Evolutionary conservation across 2,888 invertebrate species (phyloP), one percentile per base, ranked within the genome.

Genomic region (Phyllotreta cruciferae): DNA sequence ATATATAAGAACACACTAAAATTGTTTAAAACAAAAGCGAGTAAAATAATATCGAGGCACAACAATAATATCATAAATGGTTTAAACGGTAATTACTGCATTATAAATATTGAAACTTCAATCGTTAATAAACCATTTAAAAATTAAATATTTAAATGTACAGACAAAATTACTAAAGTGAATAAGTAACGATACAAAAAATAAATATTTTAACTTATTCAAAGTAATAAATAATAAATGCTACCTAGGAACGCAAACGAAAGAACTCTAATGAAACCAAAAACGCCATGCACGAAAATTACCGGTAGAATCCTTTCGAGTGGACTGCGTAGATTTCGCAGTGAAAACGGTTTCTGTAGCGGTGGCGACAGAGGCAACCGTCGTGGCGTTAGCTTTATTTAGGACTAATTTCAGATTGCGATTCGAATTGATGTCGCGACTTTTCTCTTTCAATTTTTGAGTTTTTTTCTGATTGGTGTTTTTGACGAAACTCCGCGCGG

Each of bases 391-490:
- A 55, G 77, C 71, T 73, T 76, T 77, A 60, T 76, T 70, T 57
- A 78, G 74, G 64, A 76, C 77, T 62, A 73, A 73, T 76, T 80
- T 81, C 57, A 75, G 72, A 70, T 80, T 80, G 63, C 78, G 75
- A 73, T 79, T 81, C 44, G 80, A 79, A 67, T 81, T 80, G 64
- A 81, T 75, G 73, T 82, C 81, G 47, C 82, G 76, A 68, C 81
- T 81, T 74, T 80, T 82, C 71, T 82, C 82, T 75, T 81, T 81
- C 63, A 80, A 77, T 73, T 81, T 82, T 71, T 79, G 80, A 7
- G 73, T 69, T 71, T 80, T 79, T 74, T 78, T 78, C 41, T 73
- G 71, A 42, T 74, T 70, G 66, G 75, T 77, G 64, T 76, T 76
- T 73, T 79, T 80, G 1, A 75, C 56, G 62, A 76, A 75, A 76